These are phyloP conservation scores for Mimas tiliae DNA, from an alignment of 2,888 invertebrate species.

Conservation along the genomic window DNA sequence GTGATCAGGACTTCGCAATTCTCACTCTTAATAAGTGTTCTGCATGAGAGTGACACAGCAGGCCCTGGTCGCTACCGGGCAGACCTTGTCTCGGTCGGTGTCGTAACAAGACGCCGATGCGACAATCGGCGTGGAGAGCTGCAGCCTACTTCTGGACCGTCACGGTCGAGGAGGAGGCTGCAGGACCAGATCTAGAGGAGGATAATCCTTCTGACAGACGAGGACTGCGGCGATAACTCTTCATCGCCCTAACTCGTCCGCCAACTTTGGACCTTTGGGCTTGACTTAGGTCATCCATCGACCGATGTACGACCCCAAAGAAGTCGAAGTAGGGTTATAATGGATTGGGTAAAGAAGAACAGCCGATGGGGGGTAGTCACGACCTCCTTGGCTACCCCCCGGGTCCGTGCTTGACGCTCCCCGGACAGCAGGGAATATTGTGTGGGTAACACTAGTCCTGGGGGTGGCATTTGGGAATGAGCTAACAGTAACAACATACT, in stretches of 20 bases:
- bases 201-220: not conserved
- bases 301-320: slow-evolving; percentile 5
- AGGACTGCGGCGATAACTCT: not conserved
- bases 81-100: not conserved
- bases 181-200: not conserved
- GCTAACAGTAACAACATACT: not conserved
- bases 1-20: not conserved
- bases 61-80: not conserved
- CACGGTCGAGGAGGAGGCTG: not conserved
- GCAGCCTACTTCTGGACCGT: not conserved
- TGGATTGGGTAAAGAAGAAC: not conserved
- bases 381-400: not conserved
- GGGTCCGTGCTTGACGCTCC: not conserved
- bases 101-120: not conserved
- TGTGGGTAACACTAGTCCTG: not conserved
- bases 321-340: not conserved
- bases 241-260: slow-evolving; percentile 1
- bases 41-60: not conserved
- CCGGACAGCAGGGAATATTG: not conserved
- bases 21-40: not conserved
- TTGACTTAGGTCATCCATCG: not conserved
- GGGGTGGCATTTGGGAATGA: not conserved
- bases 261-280: not conserved
- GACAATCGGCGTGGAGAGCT: not conserved
- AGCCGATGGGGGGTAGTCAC: not conserved